phyloP scores from a whole-genome alignment of 2,888 invertebrate species.

The Xanthorhoe designata region DNA sequence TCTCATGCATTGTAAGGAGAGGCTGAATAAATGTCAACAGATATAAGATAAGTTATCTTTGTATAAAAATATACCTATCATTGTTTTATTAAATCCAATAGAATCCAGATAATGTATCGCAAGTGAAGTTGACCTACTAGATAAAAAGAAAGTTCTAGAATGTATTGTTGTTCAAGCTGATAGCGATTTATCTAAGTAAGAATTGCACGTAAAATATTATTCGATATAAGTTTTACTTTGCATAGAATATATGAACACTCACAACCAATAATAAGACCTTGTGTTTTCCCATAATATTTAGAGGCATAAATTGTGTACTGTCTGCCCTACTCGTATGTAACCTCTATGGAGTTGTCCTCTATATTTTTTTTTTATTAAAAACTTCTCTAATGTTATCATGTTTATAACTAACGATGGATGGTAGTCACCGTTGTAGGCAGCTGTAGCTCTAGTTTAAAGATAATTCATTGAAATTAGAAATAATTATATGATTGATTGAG shows the following conservation, averaged over 20 bases:
- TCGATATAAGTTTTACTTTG: background rate
- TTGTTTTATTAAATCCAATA: slow-evolving; percentile 26
- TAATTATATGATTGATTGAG: background rate
- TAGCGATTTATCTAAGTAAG: slow-evolving; percentile 3
- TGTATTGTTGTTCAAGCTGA: slow-evolving; percentile 18
- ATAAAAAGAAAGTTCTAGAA: slow-evolving; percentile 39
- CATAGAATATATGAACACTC: background rate
- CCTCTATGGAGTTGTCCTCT: too few relatives aligned
- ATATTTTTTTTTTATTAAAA: too few relatives aligned
- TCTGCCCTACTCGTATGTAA: too few relatives aligned
- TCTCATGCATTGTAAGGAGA: slow-evolving; percentile 35
- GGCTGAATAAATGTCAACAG: slow-evolving; percentile 27
- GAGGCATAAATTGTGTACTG: too few relatives aligned
- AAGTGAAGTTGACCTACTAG: slow-evolving; percentile 37
- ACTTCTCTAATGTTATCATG: too few relatives aligned
- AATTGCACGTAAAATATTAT: slow-evolving; percentile 2
- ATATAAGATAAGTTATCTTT: slow-evolving; percentile 31
- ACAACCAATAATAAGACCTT: too few relatives aligned
- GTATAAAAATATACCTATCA: slow-evolving; percentile 26
- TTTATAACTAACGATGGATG: too few relatives aligned
- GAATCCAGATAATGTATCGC: slow-evolving; percentile 26
- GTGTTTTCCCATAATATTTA: too few relatives aligned
- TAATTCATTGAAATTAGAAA: background rate
- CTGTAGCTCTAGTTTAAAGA: background rate
- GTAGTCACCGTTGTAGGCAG: too few relatives aligned